phyloP scores from a whole-genome alignment of 2,888 invertebrate genomes.

The Hyppa rectilinea region DNA sequence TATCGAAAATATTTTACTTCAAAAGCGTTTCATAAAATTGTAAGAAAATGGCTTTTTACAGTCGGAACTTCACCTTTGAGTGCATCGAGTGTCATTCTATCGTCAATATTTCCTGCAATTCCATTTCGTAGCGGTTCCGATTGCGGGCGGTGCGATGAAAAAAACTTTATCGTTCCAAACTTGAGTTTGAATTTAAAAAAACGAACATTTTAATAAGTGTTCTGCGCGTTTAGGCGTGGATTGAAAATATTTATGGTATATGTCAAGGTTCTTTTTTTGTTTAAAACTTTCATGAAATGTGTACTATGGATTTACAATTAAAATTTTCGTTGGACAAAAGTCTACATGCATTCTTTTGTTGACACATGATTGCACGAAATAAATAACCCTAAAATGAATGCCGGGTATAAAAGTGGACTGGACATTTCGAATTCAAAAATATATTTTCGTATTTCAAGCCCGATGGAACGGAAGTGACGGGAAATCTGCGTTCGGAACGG shows the following conservation, averaged over 20 bases:
- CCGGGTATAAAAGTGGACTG: conserved; percentile 57
- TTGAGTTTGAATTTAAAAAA: conserved; percentile 54
- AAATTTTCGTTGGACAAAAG: conserved; percentile 17
- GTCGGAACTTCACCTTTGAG: conserved; percentile 74
- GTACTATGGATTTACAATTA: conserved; percentile 1
- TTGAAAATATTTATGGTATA: conserved; percentile 31
- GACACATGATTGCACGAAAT: conserved; percentile 40
- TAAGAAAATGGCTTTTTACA: conserved; percentile 77
- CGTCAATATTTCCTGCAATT: conserved; percentile 73
- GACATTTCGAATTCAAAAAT: conserved; percentile 61
- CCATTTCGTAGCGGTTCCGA: conserved; percentile 66
- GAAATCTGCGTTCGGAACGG: conserved; percentile 85
- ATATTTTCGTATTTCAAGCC: conserved; percentile 67
- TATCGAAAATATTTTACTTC: conserved; percentile 68
- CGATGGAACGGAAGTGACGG: conserved; percentile 73
- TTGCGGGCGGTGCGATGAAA: conserved; percentile 54
- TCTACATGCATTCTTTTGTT: conserved; percentile 12
- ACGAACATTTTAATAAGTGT: conserved; percentile 51
- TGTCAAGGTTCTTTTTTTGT: neutral
- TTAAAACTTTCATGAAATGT: conserved; percentile 4
- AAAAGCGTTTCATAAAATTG: conserved; percentile 68
- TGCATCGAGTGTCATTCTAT: conserved; percentile 75
- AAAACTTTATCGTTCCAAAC: conserved; percentile 63
- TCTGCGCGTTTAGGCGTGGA: conserved; percentile 50
- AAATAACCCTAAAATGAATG: conserved; percentile 53